These are phyloP conservation scores for Epistrophe grossulariae DNA, from an alignment of 2,888 invertebrate species.

Conservation along the genomic window DNA sequence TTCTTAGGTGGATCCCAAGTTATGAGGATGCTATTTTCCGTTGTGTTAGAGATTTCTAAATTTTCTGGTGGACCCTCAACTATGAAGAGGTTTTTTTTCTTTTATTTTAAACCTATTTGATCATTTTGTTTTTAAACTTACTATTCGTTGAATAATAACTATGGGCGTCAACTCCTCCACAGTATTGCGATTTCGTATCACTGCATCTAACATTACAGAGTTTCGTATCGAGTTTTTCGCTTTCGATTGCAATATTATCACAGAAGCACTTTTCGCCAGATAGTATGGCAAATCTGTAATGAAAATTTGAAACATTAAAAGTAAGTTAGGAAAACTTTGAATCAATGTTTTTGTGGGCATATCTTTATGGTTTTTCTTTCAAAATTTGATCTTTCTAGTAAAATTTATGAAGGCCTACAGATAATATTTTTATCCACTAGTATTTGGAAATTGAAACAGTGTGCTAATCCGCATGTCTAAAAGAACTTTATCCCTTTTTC, in stretches of 20 bases:
- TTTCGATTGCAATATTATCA: slow-evolving; percentile 77
- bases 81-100: not conserved
- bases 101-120: not conserved
- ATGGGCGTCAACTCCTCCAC: slow-evolving; percentile 88
- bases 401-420: no score
- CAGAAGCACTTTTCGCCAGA: slow-evolving; percentile 81
- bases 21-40: slow-evolving; percentile 87
- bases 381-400: no score
- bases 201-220: slow-evolving; percentile 86
- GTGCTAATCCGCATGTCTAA: no score
- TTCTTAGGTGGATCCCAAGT: slow-evolving; percentile 86
- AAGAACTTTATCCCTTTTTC: no score
- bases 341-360: no score
- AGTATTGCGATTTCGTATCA: slow-evolving; percentile 86
- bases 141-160: slow-evolving; percentile 88
- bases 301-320: not conserved
- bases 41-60: slow-evolving; percentile 86
- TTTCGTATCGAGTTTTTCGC: slow-evolving; percentile 83
- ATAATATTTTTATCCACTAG: no score
- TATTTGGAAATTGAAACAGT: no score
- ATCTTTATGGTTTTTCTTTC: no score
- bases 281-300: slow-evolving; percentile 80
- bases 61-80: slow-evolving; percentile 89
- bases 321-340: no score
- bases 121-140: slow-evolving; percentile 52